Base-by-base conservation (phyloP, 2,113 vertebrate genomes). In the Pampusana beccarii region DNA sequence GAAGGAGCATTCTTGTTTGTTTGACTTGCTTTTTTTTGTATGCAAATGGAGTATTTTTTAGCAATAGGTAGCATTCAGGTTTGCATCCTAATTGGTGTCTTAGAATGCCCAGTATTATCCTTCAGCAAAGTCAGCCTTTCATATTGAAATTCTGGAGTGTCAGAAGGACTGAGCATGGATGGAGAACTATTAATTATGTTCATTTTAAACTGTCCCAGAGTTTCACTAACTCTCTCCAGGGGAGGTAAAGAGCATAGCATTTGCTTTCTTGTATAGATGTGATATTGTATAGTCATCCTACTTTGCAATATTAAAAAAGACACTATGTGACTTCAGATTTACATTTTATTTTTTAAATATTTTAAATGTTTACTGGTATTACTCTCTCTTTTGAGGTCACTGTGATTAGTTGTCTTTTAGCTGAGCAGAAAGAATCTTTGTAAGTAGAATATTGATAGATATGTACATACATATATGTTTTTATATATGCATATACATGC, bases 121-220 rank as follows among this genome's bases (percentile, higher is more conserved):
- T 94, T 95, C 86, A 92, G 54, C 61, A 83, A 97, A 95, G 64
- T 95, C 92, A 97, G 31, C 26, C 58, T 89, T 95, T 97, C 85
- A 94, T 86, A 93, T 51, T 95, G 80, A 97, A 96, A 93, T 95
- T 93, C 56, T 86, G 50, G 58, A 86, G 44, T 93, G 86, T 91
- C 88, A 95, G 74, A 94, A 88, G 90, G 78, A 93, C 67, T 88
- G 71, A 93, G 48, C 77, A 57, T 65, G 93, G 80, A 91, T 72
- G 60, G 24, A 78, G 61, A 96, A 62, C 46, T 88, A 93, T 91
- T 95, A 96, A 96, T 92, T 95, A 90, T 80, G 40, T 80, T 95
- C 95, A 93, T 96, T 96, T 96, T 88, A 93, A 94, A 84, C 65
- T 54, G 36, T 89, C 28, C 34, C 26, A 62, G 48, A 65, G 19